Percentiles rank a stretch among this genome's conserved stretches.
Evolutionary conservation across 2,888 invertebrate genomes (phyloP).

Genomic region (Dryomyza anilis): DNA sequence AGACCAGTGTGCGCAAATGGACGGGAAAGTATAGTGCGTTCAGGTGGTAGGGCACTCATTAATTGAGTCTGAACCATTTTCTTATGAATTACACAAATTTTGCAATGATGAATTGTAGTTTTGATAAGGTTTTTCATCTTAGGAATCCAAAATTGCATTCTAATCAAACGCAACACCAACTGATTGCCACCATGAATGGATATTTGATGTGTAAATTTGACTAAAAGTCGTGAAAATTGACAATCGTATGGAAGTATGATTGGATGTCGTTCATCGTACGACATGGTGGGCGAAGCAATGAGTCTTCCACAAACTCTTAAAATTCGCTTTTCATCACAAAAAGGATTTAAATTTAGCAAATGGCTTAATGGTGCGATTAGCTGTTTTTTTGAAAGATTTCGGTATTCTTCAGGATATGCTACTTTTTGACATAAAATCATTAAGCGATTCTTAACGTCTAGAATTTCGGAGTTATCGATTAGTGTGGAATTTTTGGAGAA

Average conservation of each 20-base stretch:
- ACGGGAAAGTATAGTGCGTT: not conserved
- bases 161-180: slow-evolving; percentile 10
- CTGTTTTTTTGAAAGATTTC: slow-evolving; percentile 2
- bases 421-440: not conserved
- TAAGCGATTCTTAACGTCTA: not conserved
- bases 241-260: slow-evolving; percentile 14
- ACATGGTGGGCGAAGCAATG: not conserved
- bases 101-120: no score
- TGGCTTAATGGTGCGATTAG: slow-evolving; percentile 7
- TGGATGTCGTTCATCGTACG: slow-evolving; percentile 18
- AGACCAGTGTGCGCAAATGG: slow-evolving; percentile 9
- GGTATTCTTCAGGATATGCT: slow-evolving; percentile 20
- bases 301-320: slow-evolving; percentile 26
- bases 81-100: not conserved
- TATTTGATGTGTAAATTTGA: slow-evolving; percentile 16
- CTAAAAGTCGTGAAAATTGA: not conserved
- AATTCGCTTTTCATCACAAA: slow-evolving; percentile 13
- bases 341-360: slow-evolving; percentile 20
- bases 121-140: slow-evolving; percentile 12
- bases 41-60: slow-evolving; percentile 13
- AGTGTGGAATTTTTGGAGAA: not conserved
- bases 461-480: not conserved
- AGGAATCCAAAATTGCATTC: slow-evolving; percentile 5
- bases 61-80: slow-evolving; percentile 10
- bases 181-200: slow-evolving; percentile 14